phyloP scores from a whole-genome alignment of 2,888 invertebrate species.

The Thera britannica region DNA sequence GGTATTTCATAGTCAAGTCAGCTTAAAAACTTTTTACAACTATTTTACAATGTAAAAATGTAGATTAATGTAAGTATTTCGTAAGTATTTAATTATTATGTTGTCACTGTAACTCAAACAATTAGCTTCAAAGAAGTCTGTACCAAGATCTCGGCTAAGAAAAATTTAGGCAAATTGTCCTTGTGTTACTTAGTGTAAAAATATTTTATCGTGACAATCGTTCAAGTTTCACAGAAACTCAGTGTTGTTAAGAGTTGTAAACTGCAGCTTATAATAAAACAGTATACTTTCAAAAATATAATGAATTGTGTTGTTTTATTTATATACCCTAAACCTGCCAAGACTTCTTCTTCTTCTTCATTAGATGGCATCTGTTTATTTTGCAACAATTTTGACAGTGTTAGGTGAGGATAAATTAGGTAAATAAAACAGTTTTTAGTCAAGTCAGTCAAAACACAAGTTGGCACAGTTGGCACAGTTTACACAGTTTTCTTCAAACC shows the following conservation, averaged over 20 bases:
- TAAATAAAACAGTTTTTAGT: too few relatives aligned
- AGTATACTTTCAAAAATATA: constrained; percentile 55
- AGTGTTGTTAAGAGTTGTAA: constrained; percentile 79
- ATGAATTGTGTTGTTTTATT: constrained; percentile 12
- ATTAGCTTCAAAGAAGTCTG: constrained; percentile 72
- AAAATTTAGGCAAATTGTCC: constrained; percentile 47
- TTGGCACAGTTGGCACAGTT: too few relatives aligned
- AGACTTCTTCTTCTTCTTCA: neutral
- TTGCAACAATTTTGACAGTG: too few relatives aligned
- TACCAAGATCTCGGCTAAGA: constrained; percentile 47
- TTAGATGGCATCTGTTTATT: too few relatives aligned
- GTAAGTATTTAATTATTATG: constrained; percentile 34
- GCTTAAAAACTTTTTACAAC: constrained; percentile 59
- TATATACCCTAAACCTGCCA: neutral
- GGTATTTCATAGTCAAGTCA: constrained; percentile 48
- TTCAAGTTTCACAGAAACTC: constrained; percentile 79
- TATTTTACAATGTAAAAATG: constrained; percentile 65
- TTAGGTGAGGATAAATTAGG: too few relatives aligned
- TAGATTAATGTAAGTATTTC: constrained; percentile 38
- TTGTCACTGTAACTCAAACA: constrained; percentile 53
- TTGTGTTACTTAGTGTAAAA: constrained; percentile 57
- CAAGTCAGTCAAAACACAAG: too few relatives aligned
- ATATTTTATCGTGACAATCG: constrained; percentile 58
- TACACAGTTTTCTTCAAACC: too few relatives aligned
- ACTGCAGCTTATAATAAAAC: constrained; percentile 77